These are phyloP conservation scores for Lypha dubia DNA, from an alignment of 2,888 invertebrate species.

Conservation along the genomic window DNA sequence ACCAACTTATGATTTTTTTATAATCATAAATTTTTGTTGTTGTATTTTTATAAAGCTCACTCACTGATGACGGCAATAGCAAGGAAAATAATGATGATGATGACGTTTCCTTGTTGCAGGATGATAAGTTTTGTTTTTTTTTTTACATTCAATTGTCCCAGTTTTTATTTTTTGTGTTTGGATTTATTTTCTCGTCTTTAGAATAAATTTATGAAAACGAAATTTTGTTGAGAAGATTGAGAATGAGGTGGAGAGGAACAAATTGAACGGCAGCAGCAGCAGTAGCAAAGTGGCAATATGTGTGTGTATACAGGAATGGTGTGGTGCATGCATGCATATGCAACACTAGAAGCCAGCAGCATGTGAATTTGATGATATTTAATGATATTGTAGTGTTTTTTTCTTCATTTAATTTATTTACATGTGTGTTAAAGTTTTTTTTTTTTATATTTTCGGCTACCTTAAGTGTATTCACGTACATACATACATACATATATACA, in stretches of 20 bases:
- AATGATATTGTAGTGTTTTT: slow-evolving; percentile 43
- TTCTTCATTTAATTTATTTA: slow-evolving; percentile 27
- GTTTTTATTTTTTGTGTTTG: no score
- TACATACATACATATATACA: no score
- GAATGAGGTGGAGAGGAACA: neutral
- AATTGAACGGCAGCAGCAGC: neutral
- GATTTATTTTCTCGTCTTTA: slow-evolving; percentile 32
- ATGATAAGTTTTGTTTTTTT: slow-evolving; percentile 40
- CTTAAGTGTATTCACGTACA: slow-evolving; percentile 7
- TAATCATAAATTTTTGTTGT: slow-evolving; percentile 30
- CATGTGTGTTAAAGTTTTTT: slow-evolving; percentile 22
- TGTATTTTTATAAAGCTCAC: slow-evolving; percentile 33
- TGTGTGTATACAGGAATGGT: neutral
- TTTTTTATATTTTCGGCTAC: slow-evolving; percentile 46
- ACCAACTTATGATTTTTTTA: slow-evolving; percentile 34
- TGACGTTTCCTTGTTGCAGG: slow-evolving; percentile 65
- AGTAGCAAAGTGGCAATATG: slow-evolving; percentile 10
- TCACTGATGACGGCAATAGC: slow-evolving; percentile 45
- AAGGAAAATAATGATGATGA: slow-evolving; percentile 69
- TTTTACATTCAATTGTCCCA: slow-evolving; percentile 59
- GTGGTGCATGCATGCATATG: slow-evolving; percentile 17
- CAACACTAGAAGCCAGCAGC: slow-evolving; percentile 48
- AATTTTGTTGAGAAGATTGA: slow-evolving; percentile 18
- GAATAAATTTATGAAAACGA: slow-evolving; percentile 36
- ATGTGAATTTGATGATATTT: slow-evolving; percentile 69